phyloP scores from a whole-genome alignment of 2,113 vertebrate genomes.

The Lepus americanus region DNA sequence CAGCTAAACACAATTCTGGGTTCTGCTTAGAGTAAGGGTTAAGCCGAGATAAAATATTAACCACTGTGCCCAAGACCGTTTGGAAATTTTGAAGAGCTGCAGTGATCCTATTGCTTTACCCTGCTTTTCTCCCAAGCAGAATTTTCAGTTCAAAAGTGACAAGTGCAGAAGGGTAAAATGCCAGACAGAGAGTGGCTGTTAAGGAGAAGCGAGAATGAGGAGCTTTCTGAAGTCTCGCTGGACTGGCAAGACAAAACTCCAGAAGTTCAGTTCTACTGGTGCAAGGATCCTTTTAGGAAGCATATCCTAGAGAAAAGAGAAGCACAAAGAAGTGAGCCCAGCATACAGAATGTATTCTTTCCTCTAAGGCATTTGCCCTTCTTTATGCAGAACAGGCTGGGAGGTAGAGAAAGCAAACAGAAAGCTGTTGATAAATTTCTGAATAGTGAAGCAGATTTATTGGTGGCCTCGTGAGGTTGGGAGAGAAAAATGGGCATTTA shows the following conservation, averaged over 20 bases:
- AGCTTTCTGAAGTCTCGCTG: background rate
- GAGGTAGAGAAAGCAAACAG: background rate
- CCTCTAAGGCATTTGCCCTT: background rate
- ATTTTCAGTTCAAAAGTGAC: background rate
- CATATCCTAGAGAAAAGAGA: background rate
- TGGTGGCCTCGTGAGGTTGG: background rate
- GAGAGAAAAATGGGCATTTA: background rate
- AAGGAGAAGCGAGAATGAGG: background rate
- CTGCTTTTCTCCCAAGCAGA: background rate
- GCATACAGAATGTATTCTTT: background rate
- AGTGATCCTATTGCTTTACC: background rate
- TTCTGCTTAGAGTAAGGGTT: background rate
- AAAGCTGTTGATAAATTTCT: conserved; percentile 34
- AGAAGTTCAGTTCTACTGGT: background rate
- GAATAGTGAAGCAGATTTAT: background rate
- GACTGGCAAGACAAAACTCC: background rate
- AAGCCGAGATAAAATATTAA: background rate
- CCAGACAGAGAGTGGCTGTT: background rate
- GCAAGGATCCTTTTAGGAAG: background rate
- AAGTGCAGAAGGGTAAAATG: background rate
- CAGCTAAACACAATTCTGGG: background rate
- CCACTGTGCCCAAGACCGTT: background rate
- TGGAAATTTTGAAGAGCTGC: background rate
- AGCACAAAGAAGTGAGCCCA: background rate
- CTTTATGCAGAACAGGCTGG: background rate